phyloP scores from a whole-genome alignment of 2,113 vertebrate species.

The Phrynosoma platyrhinos region DNA sequence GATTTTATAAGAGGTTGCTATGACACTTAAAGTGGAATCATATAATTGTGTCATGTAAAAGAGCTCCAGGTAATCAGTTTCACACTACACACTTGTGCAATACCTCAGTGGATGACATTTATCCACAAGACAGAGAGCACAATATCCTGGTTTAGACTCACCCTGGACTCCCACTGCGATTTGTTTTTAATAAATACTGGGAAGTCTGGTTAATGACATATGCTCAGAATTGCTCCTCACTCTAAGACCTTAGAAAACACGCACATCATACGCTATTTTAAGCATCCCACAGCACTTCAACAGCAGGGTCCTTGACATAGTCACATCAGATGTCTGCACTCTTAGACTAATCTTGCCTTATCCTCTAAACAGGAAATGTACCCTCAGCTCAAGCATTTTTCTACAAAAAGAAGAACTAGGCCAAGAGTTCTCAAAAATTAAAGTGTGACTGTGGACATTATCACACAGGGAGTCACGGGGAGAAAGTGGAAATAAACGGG shows the following conservation, averaged over 20 bases:
- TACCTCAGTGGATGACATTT: neutral
- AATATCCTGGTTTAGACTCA: neutral
- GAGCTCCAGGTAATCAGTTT: neutral
- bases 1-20: neutral
- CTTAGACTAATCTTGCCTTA: slow-evolving; percentile 25
- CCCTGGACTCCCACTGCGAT: neutral
- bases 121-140: neutral
- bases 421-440: accelerated
- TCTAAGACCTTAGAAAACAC: neutral
- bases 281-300: neutral
- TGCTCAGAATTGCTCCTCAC: neutral
- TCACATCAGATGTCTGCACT: slow-evolving; percentile 37
- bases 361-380: slow-evolving; percentile 66
- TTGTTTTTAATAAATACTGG: neutral
- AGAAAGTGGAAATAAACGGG: too few species aligned
- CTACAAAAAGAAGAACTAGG: slow-evolving; percentile 53
- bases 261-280: neutral
- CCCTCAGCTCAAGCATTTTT: slow-evolving; percentile 33
- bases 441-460: too few species aligned
- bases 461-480: too few species aligned
- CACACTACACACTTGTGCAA: neutral
- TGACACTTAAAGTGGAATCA: too few species aligned
- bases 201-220: neutral
- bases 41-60: too few species aligned
- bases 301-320: slow-evolving; percentile 22